A percentile compares a stretch with the other conserved stretches of the same genome.
Evolutionary conservation across 1,140 invertebrate genomes (phyloP).

Genomic region (Drosophila setifemur): DNA sequence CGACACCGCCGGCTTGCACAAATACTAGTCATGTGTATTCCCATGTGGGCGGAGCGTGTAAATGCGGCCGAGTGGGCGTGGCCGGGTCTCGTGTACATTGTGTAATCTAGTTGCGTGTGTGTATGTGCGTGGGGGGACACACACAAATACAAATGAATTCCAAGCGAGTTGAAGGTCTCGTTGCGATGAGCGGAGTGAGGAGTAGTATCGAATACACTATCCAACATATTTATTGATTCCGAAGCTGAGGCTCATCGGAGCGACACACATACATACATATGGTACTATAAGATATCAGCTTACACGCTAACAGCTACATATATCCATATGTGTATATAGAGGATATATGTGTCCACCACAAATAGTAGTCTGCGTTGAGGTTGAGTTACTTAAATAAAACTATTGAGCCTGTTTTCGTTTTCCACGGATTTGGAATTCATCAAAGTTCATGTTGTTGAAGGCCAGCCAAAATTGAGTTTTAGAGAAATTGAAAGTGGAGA

Average conservation of each 20-base stretch:
- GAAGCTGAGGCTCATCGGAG: slow-evolving; percentile 36
- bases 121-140: no score
- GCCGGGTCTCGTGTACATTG: slow-evolving; percentile 62
- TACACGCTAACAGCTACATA: slow-evolving; percentile 32
- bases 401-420: slow-evolving; percentile 25
- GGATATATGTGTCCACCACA: slow-evolving; percentile 35
- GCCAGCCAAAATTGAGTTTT: no score
- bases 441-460: neutral
- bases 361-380: slow-evolving; percentile 67
- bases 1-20: slow-evolving; percentile 56
- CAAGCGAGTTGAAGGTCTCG: slow-evolving; percentile 2
- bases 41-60: slow-evolving; percentile 34
- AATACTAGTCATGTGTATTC: slow-evolving; percentile 82
- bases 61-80: slow-evolving; percentile 43
- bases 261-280: slow-evolving; percentile 26
- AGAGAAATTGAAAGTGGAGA: neutral
- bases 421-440: neutral
- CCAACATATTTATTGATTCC: slow-evolving; percentile 32
- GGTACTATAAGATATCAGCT: slow-evolving; percentile 14
- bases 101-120: slow-evolving; percentile 68
- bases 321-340: slow-evolving; percentile 40
- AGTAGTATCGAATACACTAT: neutral
- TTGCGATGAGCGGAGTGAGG: slow-evolving; percentile 9
- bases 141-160: slow-evolving; percentile 2
- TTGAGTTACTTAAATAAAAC: slow-evolving; percentile 70